Conservation (phyloP, 2,888 invertebrate genomes). For the Brachyopa scutellaris region DNA sequence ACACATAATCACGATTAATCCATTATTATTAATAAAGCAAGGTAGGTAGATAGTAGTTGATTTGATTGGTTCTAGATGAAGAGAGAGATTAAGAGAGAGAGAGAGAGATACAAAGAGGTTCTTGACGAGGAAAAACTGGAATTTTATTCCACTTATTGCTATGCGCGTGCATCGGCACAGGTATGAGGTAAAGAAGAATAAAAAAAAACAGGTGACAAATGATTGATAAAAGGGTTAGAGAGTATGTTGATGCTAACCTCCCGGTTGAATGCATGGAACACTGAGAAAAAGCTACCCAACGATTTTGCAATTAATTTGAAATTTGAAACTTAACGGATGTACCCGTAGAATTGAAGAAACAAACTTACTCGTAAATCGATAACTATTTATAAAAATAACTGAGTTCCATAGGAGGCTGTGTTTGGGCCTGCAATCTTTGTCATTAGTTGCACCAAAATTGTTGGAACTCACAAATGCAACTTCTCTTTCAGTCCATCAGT, state of each 20-base stretch:
- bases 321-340: background rate
- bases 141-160: background rate
- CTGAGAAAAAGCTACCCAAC: too few species aligned
- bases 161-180: background rate
- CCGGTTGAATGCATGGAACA: constrained; percentile 16
- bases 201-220: constrained; percentile 27
- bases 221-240: constrained; percentile 17
- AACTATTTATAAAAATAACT: background rate
- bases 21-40: constrained; percentile 61
- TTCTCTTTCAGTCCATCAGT: too few species aligned
- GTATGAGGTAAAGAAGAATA: background rate
- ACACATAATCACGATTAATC: constrained; percentile 64
- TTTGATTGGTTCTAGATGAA: constrained; percentile 43
- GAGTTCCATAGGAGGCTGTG: background rate
- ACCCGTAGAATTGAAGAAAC: background rate
- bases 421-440: background rate
- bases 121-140: constrained; percentile 7
- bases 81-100: background rate
- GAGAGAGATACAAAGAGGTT: background rate
- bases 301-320: too few species aligned
- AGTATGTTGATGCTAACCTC: background rate
- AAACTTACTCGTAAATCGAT: too few species aligned
- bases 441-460: too few species aligned
- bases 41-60: constrained; percentile 32
- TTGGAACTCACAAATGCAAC: too few species aligned